These are phyloP conservation scores for Alitta virens DNA, from an alignment of 2,888 invertebrate species.

Conservation along the genomic window DNA sequence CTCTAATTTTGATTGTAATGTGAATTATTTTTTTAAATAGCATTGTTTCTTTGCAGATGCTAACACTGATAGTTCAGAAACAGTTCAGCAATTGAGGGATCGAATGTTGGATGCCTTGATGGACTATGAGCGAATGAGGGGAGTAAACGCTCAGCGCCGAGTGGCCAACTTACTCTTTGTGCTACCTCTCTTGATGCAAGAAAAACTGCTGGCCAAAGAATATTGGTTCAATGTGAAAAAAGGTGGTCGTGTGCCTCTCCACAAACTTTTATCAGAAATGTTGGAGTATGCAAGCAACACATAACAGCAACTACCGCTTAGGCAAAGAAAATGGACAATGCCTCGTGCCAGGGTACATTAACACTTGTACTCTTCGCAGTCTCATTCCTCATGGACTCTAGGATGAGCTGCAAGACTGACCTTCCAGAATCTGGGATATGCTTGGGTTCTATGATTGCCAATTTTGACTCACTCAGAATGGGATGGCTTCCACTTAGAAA, in stretches of 20 bases:
- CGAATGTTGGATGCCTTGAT: constrained; percentile 81
- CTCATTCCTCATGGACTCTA: too few relatives aligned
- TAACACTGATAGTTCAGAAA: constrained; percentile 80
- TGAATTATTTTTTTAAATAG: too few relatives aligned
- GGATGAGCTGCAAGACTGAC: too few relatives aligned
- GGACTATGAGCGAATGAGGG: constrained; percentile 71
- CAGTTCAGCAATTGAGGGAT: constrained; percentile 84
- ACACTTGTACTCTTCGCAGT: too few relatives aligned
- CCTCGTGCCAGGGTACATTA: too few relatives aligned
- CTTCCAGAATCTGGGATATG: too few relatives aligned
- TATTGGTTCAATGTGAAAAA: constrained; percentile 88
- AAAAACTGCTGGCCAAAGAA: constrained; percentile 82
- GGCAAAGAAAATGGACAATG: background rate
- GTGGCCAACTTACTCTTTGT: constrained; percentile 74
- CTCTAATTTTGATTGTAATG: too few relatives aligned
- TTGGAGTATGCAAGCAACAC: constrained; percentile 64
- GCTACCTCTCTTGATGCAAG: constrained; percentile 84
- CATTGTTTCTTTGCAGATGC: constrained; percentile 81
- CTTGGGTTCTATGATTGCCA: too few relatives aligned
- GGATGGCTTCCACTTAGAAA: too few relatives aligned
- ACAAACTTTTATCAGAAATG: constrained; percentile 96
- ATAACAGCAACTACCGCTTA: constrained; percentile 7
- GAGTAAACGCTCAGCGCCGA: constrained; percentile 72
- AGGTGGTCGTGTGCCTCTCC: constrained; percentile 87
- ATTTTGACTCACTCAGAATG: too few relatives aligned